Evolutionary conservation across 2,797 vertebrate genomes (phyloP).

Genomic region (Erethizon dorsatum): DNA sequence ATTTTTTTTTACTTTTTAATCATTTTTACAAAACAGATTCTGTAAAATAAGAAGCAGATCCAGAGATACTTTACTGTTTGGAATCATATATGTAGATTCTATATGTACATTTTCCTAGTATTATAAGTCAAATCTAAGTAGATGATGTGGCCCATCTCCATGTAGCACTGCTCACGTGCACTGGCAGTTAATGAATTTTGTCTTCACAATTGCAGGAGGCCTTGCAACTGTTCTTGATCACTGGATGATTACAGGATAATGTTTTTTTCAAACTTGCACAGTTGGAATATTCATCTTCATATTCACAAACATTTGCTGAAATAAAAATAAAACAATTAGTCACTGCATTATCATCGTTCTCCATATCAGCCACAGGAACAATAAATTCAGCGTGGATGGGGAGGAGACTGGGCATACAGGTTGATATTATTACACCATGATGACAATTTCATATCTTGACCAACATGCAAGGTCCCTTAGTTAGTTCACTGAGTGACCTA

Average conservation of each 20-base stretch:
- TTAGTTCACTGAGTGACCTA: background rate
- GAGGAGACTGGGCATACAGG: background rate
- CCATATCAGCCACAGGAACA: background rate
- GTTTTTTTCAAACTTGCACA: background rate
- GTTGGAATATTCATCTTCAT: rapidly evolving
- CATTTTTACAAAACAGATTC: background rate
- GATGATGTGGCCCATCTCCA: background rate
- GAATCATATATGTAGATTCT: conserved; percentile 22
- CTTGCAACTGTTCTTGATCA: rapidly evolving
- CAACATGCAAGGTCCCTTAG: background rate
- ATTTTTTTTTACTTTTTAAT: background rate
- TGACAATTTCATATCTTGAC: background rate
- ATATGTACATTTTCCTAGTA: background rate
- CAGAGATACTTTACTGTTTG: background rate
- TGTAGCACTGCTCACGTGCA: rapidly evolving
- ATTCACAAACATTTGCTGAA: conserved; percentile 71
- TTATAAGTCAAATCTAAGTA: background rate
- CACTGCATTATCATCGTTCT: background rate
- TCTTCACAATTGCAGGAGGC: background rate
- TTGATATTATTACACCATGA: background rate
- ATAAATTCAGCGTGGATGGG: background rate
- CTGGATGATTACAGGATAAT: rapidly evolving
- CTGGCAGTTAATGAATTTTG: conserved; percentile 69
- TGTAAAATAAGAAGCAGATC: conserved; percentile 2
- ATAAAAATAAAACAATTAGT: conserved; percentile 80